Evolutionary conservation across 2,797 vertebrate genomes (phyloP).

Genomic region (Pangasius larnaudii): DNA sequence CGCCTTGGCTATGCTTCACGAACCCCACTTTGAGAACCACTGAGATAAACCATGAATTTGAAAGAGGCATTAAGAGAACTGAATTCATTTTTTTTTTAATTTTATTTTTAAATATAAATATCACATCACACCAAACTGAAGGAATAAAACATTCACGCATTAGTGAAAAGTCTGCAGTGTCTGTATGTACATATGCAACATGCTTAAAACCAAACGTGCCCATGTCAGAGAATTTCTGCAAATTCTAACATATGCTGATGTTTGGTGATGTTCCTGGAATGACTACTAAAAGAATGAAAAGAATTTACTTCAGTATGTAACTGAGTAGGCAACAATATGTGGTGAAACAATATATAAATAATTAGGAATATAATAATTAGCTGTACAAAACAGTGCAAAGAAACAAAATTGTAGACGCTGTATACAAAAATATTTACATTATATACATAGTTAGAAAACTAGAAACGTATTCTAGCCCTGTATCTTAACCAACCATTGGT

Average conservation of each 20-base stretch:
- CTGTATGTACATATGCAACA: conserved; percentile 13
- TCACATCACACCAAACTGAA: conserved; percentile 67
- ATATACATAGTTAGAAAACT: conserved; percentile 22
- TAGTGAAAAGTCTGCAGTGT: background rate
- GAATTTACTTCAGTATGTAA: conserved; percentile 60
- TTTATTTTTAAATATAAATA: conserved; percentile 75
- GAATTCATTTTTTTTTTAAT: conserved; percentile 60
- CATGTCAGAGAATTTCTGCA: background rate
- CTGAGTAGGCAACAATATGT: background rate
- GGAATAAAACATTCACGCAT: conserved; percentile 53
- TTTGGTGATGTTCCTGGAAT: conserved; percentile 39
- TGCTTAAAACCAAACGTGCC: background rate
- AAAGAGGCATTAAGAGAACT: background rate
- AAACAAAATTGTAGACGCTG: background rate
- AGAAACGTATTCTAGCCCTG: background rate
- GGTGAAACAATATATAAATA: conserved; percentile 42
- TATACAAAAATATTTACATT: conserved; percentile 54
- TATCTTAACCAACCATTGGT: background rate
- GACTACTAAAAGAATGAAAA: conserved; percentile 47
- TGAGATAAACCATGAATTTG: background rate
- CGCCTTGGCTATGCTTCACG: background rate
- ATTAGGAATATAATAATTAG: conserved; percentile 59
- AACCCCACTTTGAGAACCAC: background rate
- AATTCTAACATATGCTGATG: background rate
- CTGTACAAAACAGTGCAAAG: conserved; percentile 52